These are phyloP conservation scores for Plutella xylostella DNA, from an alignment of 2,888 invertebrate genomes.

Conservation along the genomic window DNA sequence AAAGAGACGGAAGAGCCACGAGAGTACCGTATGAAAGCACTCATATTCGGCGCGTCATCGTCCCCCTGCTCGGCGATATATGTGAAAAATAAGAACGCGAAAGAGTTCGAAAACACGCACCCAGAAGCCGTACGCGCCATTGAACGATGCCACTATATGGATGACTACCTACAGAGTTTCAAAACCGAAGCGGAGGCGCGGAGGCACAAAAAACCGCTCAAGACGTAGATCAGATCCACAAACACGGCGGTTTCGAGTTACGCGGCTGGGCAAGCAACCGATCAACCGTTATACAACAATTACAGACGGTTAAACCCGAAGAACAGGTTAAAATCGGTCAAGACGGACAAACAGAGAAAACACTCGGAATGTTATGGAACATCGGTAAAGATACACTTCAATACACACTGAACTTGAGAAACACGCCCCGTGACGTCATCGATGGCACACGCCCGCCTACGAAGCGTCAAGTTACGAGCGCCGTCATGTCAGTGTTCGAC, in stretches of 20 bases:
- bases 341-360: conserved; percentile 12
- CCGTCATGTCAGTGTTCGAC: conserved; percentile 16
- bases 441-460: conserved; percentile 11
- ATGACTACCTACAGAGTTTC: conserved; percentile 22
- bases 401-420: conserved; percentile 10
- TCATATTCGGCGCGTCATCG: conserved; percentile 21
- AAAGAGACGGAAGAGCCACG: not conserved
- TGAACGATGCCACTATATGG: conserved; percentile 6
- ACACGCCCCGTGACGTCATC: conserved; percentile 2
- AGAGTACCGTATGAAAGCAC: conserved; percentile 18
- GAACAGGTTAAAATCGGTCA: not conserved
- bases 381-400: conserved; percentile 7
- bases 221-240: conserved; percentile 7
- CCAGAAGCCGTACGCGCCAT: not conserved
- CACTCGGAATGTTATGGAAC: conserved; percentile 13
- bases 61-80: conserved; percentile 22
- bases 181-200: conserved; percentile 17
- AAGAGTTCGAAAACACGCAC: conserved; percentile 7
- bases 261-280: conserved; percentile 9
- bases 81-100: conserved; percentile 23
- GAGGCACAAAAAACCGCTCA: conserved; percentile 7
- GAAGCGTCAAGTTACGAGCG: conserved; percentile 11
- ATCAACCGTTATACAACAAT: not conserved
- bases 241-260: conserved; percentile 7
- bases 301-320: too few relatives aligned